These are phyloP conservation scores for Austrolebias charrua DNA, from an alignment of 2,797 vertebrate species.

Conservation along the genomic window DNA sequence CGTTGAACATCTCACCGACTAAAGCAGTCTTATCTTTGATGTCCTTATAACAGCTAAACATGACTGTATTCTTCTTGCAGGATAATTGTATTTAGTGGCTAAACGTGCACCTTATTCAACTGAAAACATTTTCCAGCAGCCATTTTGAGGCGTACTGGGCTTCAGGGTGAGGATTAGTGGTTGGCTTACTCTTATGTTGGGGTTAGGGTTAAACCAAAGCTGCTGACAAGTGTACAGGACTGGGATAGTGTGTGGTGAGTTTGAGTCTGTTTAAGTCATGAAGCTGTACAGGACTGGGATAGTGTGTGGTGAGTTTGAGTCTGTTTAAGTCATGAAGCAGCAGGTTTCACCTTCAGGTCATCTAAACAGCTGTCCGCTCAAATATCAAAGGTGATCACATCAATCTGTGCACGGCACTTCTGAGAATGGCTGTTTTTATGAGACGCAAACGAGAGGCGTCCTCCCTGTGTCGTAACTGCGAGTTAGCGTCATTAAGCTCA, in stretches of 20 bases:
- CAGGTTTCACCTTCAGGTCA: conserved; percentile 43
- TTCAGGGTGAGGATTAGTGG: conserved; percentile 34
- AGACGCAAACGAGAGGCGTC: conserved; percentile 25
- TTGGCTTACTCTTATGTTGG: conserved; percentile 39
- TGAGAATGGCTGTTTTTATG: conserved; percentile 22
- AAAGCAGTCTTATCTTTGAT: background rate
- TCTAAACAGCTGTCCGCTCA: conserved; percentile 60
- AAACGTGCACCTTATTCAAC: background rate
- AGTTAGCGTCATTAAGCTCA: background rate
- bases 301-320: conserved; percentile 10
- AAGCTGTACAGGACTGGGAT: conserved; percentile 27
- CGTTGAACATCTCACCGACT: background rate
- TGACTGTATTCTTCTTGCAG: no score
- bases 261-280: no score
- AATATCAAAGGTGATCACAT: conserved; percentile 67
- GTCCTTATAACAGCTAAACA: background rate
- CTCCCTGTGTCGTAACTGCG: conserved; percentile 19
- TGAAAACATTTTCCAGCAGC: background rate
- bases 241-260: no score
- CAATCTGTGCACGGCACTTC: conserved; percentile 42
- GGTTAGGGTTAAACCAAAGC: conserved; percentile 33
- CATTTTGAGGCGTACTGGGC: conserved; percentile 5
- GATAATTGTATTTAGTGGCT: no score
- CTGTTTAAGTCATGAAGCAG: conserved; percentile 19
- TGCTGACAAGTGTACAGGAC: conserved; percentile 20